A percentile compares a stretch with the other conserved stretches of the same genome.
Conservation (phyloP, 2,113 vertebrate genomes). For the Pongo abelii region DNA sequence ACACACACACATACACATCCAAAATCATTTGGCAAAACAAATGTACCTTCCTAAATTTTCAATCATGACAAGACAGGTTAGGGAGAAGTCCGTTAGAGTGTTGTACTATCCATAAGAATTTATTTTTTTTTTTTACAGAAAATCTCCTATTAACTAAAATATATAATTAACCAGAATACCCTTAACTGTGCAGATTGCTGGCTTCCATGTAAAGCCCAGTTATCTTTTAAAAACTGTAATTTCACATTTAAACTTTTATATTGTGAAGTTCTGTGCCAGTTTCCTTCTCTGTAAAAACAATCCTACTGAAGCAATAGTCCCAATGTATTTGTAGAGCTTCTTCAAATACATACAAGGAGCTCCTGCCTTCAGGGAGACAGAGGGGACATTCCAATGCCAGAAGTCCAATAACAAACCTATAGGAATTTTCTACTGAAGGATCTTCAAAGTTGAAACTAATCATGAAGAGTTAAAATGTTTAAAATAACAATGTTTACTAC, state of each 20-base stretch:
- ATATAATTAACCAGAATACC: conserved; percentile 38
- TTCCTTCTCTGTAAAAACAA: not conserved
- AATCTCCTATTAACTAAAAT: conserved; percentile 26
- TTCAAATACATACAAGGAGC: not conserved
- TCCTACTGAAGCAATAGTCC: not conserved
- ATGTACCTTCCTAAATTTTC: conserved; percentile 35
- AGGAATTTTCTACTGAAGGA: not conserved
- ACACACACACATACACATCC: not conserved
- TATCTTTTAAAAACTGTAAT: not conserved
- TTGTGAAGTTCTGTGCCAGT: not conserved
- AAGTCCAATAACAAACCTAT: not conserved
- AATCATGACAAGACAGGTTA: not conserved
- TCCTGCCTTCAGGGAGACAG: not conserved
- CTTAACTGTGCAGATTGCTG: not conserved
- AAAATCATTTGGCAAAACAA: conserved; percentile 53
- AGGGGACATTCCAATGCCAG: not conserved
- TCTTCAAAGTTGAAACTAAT: conserved; percentile 18
- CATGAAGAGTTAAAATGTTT: conserved; percentile 28
- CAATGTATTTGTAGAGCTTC: not conserved
- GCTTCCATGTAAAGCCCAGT: not conserved
- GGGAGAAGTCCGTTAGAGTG: not conserved
- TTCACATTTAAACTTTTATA: not conserved
- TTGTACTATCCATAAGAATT: not conserved
- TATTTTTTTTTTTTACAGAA: conserved; percentile 28
- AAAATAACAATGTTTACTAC: conserved; percentile 4